Base-by-base conservation (phyloP, 2,888 invertebrate species). In the Noctua fimbriata region DNA sequence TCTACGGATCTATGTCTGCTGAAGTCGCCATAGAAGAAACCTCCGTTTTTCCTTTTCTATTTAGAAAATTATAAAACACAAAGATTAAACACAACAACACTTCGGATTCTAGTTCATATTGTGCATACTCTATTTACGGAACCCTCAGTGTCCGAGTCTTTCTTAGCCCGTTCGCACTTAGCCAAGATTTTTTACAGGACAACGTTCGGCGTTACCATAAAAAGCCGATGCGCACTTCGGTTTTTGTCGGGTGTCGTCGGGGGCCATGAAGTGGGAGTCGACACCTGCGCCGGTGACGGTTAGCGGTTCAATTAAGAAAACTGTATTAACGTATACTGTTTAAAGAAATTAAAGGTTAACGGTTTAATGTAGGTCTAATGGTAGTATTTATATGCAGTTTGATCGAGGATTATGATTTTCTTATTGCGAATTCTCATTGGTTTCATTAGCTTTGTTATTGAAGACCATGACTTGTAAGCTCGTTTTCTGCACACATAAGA, bases 231-330 rank as follows among this genome's bases (percentile, higher is more conserved):
- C 66, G 79, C 84, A 70, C 75, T 84, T 88, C 84, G 86, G 81
- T 87, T 90, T 90, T 90, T 88, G 81, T 86, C 88, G 87, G 84
- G 58, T 63, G 1, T 78, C 67, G 44, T 82, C 84, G 85, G 81
- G 58, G 83, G 88, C 90, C 89, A 82, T 84, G 78, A 84, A 79
- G 80, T 81, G 84, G 72, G 85, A 80, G 79, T 74, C 69, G 12
- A 69, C 83, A 88, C 80, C 80, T 88, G 88, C 88, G 86, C 78
- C 14, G 9, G 81, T 52, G 81, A 66, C 86, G 80, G 75, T 85
- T 87, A 78, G 73, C 77, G 66, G 73, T 76, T 47, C 85, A 76
- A 84, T 82, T 78, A 78, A 72, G 49, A 80, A 58, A 84, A 80
- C 60, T 77, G 60, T 77, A 67, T 69, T 58, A 60, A 60, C 67